These are phyloP conservation scores for Chaenogobius annularis DNA, from an alignment of 2,113 vertebrate species.

Conservation along the genomic window DNA sequence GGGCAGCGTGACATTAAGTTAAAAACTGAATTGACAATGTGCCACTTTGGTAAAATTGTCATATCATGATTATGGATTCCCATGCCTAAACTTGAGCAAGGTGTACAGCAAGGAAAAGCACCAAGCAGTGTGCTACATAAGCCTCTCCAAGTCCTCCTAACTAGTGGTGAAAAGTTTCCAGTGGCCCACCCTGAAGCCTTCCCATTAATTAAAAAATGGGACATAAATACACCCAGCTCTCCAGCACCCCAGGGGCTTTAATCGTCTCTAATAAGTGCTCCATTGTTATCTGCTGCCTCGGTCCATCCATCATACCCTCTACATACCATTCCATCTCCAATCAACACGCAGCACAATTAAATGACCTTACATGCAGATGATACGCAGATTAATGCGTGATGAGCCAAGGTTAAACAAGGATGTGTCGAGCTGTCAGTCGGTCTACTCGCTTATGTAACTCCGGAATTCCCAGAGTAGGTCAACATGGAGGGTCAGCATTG, in stretches of 20 bases:
- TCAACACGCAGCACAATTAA: conserved; percentile 56
- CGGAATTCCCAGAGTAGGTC: no score
- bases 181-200: conserved; percentile 16
- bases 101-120: no score
- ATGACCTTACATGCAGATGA: conserved; percentile 65
- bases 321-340: conserved; percentile 39
- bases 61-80: no score
- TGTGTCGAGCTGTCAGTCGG: conserved; percentile 40
- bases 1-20: no score
- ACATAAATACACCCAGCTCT: conserved; percentile 40
- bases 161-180: conserved; percentile 24
- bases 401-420: conserved; percentile 62
- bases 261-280: conserved; percentile 43
- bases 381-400: conserved; percentile 59
- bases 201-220: conserved; percentile 49
- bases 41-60: no score
- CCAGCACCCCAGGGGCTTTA: conserved; percentile 43
- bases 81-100: no score
- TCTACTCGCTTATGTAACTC: conserved; percentile 47
- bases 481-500: neutral
- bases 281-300: conserved; percentile 47
- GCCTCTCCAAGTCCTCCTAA: no score
- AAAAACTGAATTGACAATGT: no score
- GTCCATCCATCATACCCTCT: conserved; percentile 13
- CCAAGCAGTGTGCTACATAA: no score